Base-by-base conservation (phyloP, 2,797 vertebrate species). In the Liparis tanakae region DNA sequence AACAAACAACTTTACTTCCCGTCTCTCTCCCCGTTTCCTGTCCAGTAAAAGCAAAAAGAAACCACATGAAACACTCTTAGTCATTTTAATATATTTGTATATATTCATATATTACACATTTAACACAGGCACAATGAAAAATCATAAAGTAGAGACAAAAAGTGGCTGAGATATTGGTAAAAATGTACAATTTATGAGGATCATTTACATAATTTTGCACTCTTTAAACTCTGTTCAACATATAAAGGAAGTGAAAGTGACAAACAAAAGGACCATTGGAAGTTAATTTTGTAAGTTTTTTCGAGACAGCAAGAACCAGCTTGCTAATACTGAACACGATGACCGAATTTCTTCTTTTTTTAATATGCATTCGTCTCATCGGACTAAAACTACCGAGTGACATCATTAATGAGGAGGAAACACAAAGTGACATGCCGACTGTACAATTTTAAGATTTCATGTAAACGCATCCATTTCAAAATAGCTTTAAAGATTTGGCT, bases 221-320 rank as follows among this genome's bases (percentile, higher is more conserved):
- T 87, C 75, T 81, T 91, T 86, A 88, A 86, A 89, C 68, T 89
- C 93, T 92, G 72, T 88, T 93, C 88, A 84, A 90, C 87, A 90
- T 79, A 95, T 91, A 94, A 86, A 91, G 84, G 86, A 91, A 85
- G 85, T 90, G 88, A 93, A 87, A 87, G 91, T 93, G 94, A 93
- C 66, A 87, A 81, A 53, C 2, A 51, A 76, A 66, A 76, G 36
- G 67, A 86, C 70, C 80, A 78, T 69, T 67, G 65, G 55, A 41
- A 79, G 92, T 94, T 92, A 80, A 90, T 92, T 94, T 91, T 83
- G 86, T 82, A 70, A 54, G 67, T 88, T 87, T 86, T 85, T 90
- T 84, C 6, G 93, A 94, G 93, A 93, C 91, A 96, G 95, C 95
- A 98, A 99, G 97, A 97, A 95, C 98, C 98, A 98, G 98, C 98